Percentiles rank a stretch among this genome's conserved stretches.
Conservation (phyloP, 2,888 invertebrate genomes). For the Stenchaetothrips biformis region DNA sequence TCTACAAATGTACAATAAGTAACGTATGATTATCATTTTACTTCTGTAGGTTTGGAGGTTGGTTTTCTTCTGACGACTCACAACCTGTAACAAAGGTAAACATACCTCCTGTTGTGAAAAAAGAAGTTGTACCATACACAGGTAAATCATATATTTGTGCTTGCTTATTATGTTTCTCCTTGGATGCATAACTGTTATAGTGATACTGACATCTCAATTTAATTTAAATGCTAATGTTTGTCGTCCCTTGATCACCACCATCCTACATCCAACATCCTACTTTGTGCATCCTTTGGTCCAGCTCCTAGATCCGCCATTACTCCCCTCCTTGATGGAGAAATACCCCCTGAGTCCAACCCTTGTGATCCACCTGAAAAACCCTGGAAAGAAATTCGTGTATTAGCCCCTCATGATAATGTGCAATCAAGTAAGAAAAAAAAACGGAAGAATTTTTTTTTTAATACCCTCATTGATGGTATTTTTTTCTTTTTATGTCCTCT, state of each 20-base stretch:
- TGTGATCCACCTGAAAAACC: conserved; percentile 48
- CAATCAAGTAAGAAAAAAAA: conserved; percentile 35
- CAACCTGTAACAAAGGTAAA: conserved; percentile 39
- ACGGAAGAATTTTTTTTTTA: conserved; percentile 37
- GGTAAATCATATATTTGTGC: neutral
- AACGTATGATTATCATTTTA: neutral
- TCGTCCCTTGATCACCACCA: neutral
- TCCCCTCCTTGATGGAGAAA: conserved; percentile 42
- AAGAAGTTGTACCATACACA: conserved; percentile 3
- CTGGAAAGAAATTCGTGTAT: conserved; percentile 43
- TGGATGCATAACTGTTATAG: no score
- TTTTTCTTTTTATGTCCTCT: conserved; percentile 29
- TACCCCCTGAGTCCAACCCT: conserved; percentile 37
- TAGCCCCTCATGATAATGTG: conserved; percentile 36
- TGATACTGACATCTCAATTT: no score
- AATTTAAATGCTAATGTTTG: no score
- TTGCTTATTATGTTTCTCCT: no score
- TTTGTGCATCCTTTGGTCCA: conserved; percentile 35
- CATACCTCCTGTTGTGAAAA: conserved; percentile 39
- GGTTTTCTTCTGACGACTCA: neutral
- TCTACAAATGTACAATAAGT: neutral
- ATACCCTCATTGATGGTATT: conserved; percentile 33
- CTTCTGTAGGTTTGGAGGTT: neutral
- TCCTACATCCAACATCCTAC: neutral
- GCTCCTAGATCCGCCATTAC: conserved; percentile 46